Conservation (phyloP, 2,888 invertebrate genomes). For the Standfussiana lucernea region DNA sequence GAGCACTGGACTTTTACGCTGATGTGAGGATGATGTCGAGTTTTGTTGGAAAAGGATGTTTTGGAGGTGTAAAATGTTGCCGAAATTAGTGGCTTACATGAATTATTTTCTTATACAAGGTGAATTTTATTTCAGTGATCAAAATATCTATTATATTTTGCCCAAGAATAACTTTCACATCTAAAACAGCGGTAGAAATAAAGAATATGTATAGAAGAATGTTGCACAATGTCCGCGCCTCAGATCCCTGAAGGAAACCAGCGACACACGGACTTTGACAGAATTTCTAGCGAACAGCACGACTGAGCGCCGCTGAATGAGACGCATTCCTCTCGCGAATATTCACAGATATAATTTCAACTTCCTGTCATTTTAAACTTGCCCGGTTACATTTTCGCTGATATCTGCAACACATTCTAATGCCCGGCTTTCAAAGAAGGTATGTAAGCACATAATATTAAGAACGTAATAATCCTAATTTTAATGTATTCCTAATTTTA, state of each 20-base stretch:
- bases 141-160: not conserved
- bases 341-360: slow-evolving; percentile 81
- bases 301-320: slow-evolving; percentile 75
- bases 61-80: slow-evolving; percentile 12
- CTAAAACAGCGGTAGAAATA: not conserved
- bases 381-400: slow-evolving; percentile 27
- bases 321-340: slow-evolving; percentile 78
- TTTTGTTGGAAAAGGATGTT: slow-evolving; percentile 20
- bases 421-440: slow-evolving; percentile 29
- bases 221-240: slow-evolving; percentile 14
- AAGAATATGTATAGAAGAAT: slow-evolving; percentile 17
- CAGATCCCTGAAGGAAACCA: slow-evolving; percentile 68
- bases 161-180: not conserved
- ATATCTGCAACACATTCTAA: slow-evolving; percentile 37
- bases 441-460: slow-evolving; percentile 65
- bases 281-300: slow-evolving; percentile 77
- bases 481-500: no score
- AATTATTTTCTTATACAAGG: not conserved
- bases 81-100: not conserved
- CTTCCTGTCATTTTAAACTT: slow-evolving; percentile 64
- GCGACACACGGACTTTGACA: slow-evolving; percentile 77
- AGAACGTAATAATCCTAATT: no score
- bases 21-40: slow-evolving; percentile 26
- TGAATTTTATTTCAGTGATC: not conserved
- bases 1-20: slow-evolving; percentile 47